phyloP scores from a whole-genome alignment of 2,113 vertebrate species.

The Camelus bactrianus region DNA sequence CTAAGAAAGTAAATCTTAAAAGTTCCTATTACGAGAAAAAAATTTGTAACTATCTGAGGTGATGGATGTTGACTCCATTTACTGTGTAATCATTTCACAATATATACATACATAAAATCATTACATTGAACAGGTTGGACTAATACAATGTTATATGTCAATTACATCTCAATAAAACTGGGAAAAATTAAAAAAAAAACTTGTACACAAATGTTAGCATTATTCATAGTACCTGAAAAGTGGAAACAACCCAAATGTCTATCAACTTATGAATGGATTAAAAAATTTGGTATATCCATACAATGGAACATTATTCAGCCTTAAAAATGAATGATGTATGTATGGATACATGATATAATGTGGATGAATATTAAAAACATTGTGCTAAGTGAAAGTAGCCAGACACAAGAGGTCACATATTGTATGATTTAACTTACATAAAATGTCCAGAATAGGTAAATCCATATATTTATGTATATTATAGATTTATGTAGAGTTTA shows the following conservation, averaged over 20 bases:
- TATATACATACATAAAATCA: too few relatives aligned
- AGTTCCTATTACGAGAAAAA: too few relatives aligned
- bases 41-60: too few relatives aligned
- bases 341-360: not conserved
- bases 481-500: not conserved
- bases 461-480: not conserved
- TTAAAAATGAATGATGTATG: not conserved
- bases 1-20: too few relatives aligned
- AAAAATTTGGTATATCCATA: not conserved
- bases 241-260: not conserved
- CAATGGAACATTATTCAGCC: not conserved
- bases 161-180: too few relatives aligned
- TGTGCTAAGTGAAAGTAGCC: not conserved
- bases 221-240: too few relatives aligned
- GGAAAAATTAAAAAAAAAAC: too few relatives aligned
- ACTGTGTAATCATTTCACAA: too few relatives aligned
- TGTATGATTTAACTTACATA: slow-evolving; percentile 14
- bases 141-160: too few relatives aligned
- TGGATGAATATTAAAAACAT: slow-evolving; percentile 13
- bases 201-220: too few relatives aligned
- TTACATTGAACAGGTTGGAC: too few relatives aligned
- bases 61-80: too few relatives aligned
- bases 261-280: not conserved
- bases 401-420: not conserved
- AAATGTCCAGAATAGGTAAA: slow-evolving; percentile 18